phyloP scores from a whole-genome alignment of 1,140 invertebrate species.

The Psix sp. region DNA sequence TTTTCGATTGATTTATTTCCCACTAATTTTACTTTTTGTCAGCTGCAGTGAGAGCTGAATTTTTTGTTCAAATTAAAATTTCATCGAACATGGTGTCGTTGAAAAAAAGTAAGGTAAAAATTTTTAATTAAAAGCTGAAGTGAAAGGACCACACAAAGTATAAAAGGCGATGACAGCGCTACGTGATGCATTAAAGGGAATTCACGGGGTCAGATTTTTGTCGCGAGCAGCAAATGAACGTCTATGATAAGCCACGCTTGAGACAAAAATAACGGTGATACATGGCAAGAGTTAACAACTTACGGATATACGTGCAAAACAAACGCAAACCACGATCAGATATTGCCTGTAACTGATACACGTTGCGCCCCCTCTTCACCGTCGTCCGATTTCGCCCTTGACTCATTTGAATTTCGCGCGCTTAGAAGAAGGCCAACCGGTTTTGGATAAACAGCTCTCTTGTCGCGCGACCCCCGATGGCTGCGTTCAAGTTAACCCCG shows the following conservation, averaged over 20 bases:
- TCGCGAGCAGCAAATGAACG: constrained; percentile 32
- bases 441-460: constrained; percentile 63
- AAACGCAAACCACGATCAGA: constrained; percentile 53
- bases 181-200: constrained; percentile 47
- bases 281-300: constrained; percentile 56
- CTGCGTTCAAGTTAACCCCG: constrained; percentile 63
- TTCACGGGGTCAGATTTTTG: constrained; percentile 34
- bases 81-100: not conserved
- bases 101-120: not conserved
- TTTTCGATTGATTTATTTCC: too few relatives aligned
- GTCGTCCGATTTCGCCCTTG: constrained; percentile 65
- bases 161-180: constrained; percentile 36
- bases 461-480: constrained; percentile 42
- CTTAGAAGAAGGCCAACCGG: constrained; percentile 48
- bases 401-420: constrained; percentile 66
- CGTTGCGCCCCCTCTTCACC: constrained; percentile 17
- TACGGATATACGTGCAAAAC: constrained; percentile 51
- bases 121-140: constrained; percentile 18
- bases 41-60: too few relatives aligned
- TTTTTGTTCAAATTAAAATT: not conserved
- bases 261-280: constrained; percentile 50
- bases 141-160: constrained; percentile 30
- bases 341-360: constrained; percentile 65
- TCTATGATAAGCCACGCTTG: constrained; percentile 34
- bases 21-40: too few relatives aligned